Base-by-base conservation (phyloP, 2,888 invertebrate species). In the Agrilus cyanescens region DNA sequence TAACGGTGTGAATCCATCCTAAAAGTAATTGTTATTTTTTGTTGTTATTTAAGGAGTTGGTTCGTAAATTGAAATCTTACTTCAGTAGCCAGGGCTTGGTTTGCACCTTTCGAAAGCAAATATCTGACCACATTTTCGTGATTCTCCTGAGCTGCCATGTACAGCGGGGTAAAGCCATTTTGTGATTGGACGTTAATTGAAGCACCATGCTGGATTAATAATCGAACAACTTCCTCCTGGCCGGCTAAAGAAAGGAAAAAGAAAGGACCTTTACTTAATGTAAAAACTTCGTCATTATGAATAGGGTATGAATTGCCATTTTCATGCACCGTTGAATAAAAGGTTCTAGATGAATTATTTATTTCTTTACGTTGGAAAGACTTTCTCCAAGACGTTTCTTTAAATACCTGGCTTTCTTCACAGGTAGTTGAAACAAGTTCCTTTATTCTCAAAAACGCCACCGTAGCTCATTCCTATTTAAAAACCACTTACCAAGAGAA, bases 141-240 rank as follows among this genome's bases (percentile, higher is more conserved):
- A 65, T 94, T 94, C 67, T 95, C 95, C 69, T 95, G 97, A 8
- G 97, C 94, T 4, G 95, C 95, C 96, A 97, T 97, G 66, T 97
- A 97, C 35, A 98, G 73, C 1, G 97, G 97, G 0, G 97, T 96
- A 70, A 97, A 98, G 35, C 97, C 97, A 63, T 91, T 95, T 53
- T 91, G 84, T 1, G 91, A 91, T 66, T 97, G 97, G 12, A 93
- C 90, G 68, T 98, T 98, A 55, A 97, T 88, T 60, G 88, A 85
- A 54, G 96, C 96, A 55, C 88, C 87, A 58, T 87, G 81, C 55
- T 86, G 84, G 38, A 97, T 85, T 52, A 98, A 76, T 58, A 95
- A 79, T 59, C 82, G 82, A 41, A 95, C 94, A 46, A 97, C 90
- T 54, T 90, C 84, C 61, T 86, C 85, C 68, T 97, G 96, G 0